Evolutionary conservation across 2,113 vertebrate genomes (phyloP).

Genomic region (Irena cyanogastra): DNA sequence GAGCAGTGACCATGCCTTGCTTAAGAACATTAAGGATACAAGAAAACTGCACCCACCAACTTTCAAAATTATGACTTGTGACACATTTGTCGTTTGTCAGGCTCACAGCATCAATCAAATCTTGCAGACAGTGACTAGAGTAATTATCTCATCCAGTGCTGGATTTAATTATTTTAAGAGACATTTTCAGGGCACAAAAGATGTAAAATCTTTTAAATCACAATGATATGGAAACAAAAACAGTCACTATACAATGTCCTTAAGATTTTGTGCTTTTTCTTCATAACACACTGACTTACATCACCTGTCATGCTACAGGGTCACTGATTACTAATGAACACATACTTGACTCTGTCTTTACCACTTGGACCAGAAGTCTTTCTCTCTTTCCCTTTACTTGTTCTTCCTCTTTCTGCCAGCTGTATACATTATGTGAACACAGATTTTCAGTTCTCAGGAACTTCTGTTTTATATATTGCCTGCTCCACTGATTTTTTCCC

Average conservation of each 20-base stretch:
- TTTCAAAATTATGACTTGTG: not conserved
- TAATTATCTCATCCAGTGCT: not conserved
- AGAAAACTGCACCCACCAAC: not conserved
- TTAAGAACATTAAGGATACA: not conserved
- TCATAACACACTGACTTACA: not conserved
- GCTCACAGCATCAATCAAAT: conserved; percentile 4
- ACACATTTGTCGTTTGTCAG: not conserved
- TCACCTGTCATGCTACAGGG: not conserved
- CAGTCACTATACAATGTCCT: not conserved
- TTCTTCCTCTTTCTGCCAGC: not conserved
- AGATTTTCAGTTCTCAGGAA: not conserved
- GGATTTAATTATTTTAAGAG: conserved; percentile 50
- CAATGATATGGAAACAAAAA: not conserved
- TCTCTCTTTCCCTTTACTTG: not conserved
- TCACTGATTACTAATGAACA: accelerated
- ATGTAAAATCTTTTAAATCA: conserved; percentile 27
- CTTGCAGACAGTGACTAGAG: not conserved
- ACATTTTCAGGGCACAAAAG: conserved; percentile 23
- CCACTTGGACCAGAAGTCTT: not conserved
- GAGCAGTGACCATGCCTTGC: not conserved
- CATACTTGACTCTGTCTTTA: not conserved
- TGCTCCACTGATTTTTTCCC: not conserved
- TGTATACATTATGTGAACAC: not conserved
- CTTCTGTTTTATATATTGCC: not conserved
- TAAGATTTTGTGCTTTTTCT: not conserved